Base-by-base conservation (phyloP, 2,888 invertebrate species). In the Cancer borealis region DNA sequence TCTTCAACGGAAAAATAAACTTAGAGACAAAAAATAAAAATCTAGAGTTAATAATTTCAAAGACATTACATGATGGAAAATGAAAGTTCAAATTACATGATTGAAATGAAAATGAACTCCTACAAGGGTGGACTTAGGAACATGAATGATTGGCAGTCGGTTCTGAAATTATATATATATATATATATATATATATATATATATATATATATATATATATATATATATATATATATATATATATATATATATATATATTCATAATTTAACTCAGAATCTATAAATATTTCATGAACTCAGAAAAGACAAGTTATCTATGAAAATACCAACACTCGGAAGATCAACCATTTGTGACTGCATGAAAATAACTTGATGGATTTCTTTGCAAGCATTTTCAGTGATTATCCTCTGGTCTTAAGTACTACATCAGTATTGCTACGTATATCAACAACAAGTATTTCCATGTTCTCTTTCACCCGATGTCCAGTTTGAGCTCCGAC, bases 171-270 rank as follows among this genome's bases (percentile, higher is more conserved):
- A 6, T 21, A 2, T 66, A 6, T 21, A 21, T 14, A 66, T 21
- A 21, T 66, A 66, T 66, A 66, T 21, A 66, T 14, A 45, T 88
- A 88, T 45, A 88, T 88, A 45, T 88, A 45, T 88, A 87, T 87
- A 87, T 87, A 87, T 87, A 30, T 87, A 87, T 87, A 87, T 87
- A 87, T 87, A 87, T 87, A 87, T 87, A 30, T 87, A 30, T 87
- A 30, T 87, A 30, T 87, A 30, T 21, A 87, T 30, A 30, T 21
- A 66, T 21, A 39, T 66, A 66, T 21, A 21, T 14, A 66, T 1
- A 21, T 66, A 66, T 66, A 66, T 1, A 66, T 14, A 45, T 88
- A 88, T 45, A 88, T 1, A 66, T 14, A 45, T 88, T 8, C 5
- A 88, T 89, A 87, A 87, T 17, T 87, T 39, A 87, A n/a, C 21